phyloP scores from a whole-genome alignment of 2,797 vertebrate genomes.

The Anniella stebbinsi region DNA sequence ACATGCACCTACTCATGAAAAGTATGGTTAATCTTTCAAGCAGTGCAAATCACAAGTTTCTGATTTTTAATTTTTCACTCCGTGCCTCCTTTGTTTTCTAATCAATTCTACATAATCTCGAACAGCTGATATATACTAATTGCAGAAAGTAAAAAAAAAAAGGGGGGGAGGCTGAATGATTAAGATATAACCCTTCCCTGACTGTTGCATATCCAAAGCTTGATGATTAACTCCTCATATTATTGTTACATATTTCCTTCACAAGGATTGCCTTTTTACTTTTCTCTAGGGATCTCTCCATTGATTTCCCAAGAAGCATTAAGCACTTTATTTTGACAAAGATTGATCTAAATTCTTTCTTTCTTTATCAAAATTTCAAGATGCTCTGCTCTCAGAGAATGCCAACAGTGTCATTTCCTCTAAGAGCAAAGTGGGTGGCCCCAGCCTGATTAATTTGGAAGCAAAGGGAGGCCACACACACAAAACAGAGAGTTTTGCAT shows the following conservation, averaged over 20 bases:
- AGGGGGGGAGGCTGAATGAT: accelerated
- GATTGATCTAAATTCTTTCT: not conserved
- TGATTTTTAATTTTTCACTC: constrained; percentile 5
- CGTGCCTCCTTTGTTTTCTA: not conserved
- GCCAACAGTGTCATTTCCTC: not conserved
- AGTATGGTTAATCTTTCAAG: not conserved
- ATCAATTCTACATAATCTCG: not conserved
- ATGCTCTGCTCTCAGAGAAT: not conserved
- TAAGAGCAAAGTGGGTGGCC: not conserved
- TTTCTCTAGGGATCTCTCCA: not conserved
- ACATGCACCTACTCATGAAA: not conserved
- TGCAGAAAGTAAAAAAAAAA: not conserved
- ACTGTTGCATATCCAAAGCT: not conserved
- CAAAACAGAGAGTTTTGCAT: not conserved
- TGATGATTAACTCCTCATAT: not conserved
- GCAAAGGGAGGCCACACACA: not conserved
- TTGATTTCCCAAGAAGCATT: not conserved
- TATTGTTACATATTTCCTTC: not conserved
- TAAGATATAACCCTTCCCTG: not conserved
- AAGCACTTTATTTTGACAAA: not conserved
- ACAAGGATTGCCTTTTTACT: not conserved
- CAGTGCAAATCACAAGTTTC: constrained; percentile 10
- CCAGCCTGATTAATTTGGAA: not conserved
- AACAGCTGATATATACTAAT: constrained; percentile 8
- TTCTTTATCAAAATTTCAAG: not conserved